phyloP scores from a whole-genome alignment of 2,113 vertebrate species.

The Muntiacus reevesi region DNA sequence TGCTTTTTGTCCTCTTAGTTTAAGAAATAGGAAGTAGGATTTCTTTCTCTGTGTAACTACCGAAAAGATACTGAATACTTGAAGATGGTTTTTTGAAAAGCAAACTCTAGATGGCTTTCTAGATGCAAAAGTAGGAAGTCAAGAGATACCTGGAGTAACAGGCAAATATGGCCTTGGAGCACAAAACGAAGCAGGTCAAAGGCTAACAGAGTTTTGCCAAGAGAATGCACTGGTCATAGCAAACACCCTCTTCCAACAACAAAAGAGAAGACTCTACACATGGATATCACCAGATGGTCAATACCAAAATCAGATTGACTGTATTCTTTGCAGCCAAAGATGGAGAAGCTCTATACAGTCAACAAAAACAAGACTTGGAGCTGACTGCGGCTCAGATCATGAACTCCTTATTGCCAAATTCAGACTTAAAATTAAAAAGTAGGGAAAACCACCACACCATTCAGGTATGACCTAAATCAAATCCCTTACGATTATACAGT shows the following conservation, averaged over 20 bases:
- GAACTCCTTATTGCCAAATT: neutral
- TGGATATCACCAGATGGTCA: neutral
- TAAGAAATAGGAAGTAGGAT: slow-evolving; percentile 20
- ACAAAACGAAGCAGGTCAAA: neutral
- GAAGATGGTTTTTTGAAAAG: neutral
- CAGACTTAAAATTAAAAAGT: neutral
- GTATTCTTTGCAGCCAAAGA: neutral
- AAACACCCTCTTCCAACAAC: neutral
- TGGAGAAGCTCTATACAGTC: neutral
- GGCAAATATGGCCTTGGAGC: neutral
- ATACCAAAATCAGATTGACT: neutral
- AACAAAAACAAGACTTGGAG: neutral
- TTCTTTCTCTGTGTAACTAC: neutral
- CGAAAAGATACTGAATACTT: slow-evolving; percentile 20
- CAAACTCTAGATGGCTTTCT: neutral
- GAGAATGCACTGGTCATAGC: neutral
- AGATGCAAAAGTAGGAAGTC: neutral
- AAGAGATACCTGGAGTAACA: neutral
- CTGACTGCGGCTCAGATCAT: neutral
- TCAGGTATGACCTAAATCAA: neutral
- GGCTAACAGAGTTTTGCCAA: neutral
- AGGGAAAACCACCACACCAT: neutral
- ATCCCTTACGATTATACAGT: neutral
- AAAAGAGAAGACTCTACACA: neutral
- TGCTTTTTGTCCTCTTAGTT: slow-evolving; percentile 25